Evolutionary conservation across 2,888 invertebrate genomes (phyloP).

Genomic region (Anthophora plumipes): DNA sequence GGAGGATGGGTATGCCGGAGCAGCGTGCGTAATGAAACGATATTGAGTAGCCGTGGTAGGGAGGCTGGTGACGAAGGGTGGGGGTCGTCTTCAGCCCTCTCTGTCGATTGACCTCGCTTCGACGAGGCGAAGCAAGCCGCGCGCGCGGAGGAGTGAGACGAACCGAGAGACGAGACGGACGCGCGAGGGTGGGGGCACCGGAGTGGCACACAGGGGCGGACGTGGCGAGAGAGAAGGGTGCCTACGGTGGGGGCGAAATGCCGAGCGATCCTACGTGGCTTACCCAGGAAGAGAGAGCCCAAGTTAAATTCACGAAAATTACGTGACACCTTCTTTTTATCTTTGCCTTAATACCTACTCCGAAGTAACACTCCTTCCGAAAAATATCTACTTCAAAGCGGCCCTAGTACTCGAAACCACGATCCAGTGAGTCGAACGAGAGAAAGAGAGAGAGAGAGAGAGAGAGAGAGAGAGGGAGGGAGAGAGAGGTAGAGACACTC

Average conservation of each 20-base stretch:
- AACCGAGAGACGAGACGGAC: slow-evolving; percentile 54
- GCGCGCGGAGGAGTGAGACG: slow-evolving; percentile 27
- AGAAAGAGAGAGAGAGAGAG: not conserved
- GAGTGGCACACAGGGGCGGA: slow-evolving; percentile 64
- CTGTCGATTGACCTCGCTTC: slow-evolving; percentile 84
- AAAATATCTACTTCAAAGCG: slow-evolving; percentile 57
- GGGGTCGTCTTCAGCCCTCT: slow-evolving; percentile 79
- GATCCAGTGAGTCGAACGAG: slow-evolving; percentile 43
- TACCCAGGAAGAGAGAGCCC: slow-evolving; percentile 61
- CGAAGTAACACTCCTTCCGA: slow-evolving; percentile 57
- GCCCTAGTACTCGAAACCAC: slow-evolving; percentile 43
- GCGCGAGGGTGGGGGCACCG: slow-evolving; percentile 30
- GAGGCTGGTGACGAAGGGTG: slow-evolving; percentile 66
- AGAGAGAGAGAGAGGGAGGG: slow-evolving; percentile 1
- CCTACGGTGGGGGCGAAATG: slow-evolving; percentile 55
- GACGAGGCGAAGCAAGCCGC: slow-evolving; percentile 70
- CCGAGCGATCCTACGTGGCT: slow-evolving; percentile 65
- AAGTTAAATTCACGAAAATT: slow-evolving; percentile 83
- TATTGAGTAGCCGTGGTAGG: slow-evolving; percentile 80
- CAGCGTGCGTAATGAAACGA: slow-evolving; percentile 84
- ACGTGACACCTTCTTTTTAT: slow-evolving; percentile 72
- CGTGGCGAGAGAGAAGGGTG: slow-evolving; percentile 58
- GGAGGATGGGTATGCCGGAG: slow-evolving; percentile 66
- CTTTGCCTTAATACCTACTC: slow-evolving; percentile 23
- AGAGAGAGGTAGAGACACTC: not conserved